Percentiles rank a stretch among this genome's conserved stretches.
phyloP scores from a whole-genome alignment of 2,797 vertebrate genomes.

The Sebastes matsubarae region DNA sequence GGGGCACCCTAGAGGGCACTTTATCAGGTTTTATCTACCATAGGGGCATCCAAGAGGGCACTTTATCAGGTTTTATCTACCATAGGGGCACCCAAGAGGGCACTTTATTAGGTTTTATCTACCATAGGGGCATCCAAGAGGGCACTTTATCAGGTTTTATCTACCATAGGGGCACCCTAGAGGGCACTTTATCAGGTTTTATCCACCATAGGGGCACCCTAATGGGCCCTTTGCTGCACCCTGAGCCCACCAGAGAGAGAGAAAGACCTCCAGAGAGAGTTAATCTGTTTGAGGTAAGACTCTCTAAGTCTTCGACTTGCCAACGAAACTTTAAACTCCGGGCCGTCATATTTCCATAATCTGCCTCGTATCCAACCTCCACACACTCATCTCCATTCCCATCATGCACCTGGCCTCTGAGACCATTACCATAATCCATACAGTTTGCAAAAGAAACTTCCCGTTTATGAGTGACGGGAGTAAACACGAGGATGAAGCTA shows the following conservation, averaged over 20 bases:
- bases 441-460: constrained; percentile 33
- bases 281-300: constrained; percentile 58
- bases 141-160: too few species aligned
- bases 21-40: too few species aligned
- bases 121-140: too few species aligned
- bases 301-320: constrained; percentile 33
- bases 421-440: constrained; percentile 69
- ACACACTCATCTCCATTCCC: constrained; percentile 53
- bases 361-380: constrained; percentile 52
- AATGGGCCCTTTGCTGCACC: too few species aligned
- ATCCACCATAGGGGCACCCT: not conserved
- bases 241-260: not conserved
- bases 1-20: too few species aligned
- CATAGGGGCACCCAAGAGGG: too few species aligned
- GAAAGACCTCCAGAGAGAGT: constrained; percentile 14
- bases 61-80: too few species aligned
- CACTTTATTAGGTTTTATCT: too few species aligned
- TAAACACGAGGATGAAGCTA: not conserved
- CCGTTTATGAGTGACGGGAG: constrained; percentile 50
- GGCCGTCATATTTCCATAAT: constrained; percentile 70
- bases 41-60: too few species aligned
- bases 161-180: too few species aligned
- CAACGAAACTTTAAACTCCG: constrained; percentile 37
- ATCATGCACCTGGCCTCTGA: constrained; percentile 63
- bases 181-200: too few species aligned